Evolutionary conservation across 2,888 invertebrate genomes (phyloP).

Genomic region (Oxystoma pomonae): DNA sequence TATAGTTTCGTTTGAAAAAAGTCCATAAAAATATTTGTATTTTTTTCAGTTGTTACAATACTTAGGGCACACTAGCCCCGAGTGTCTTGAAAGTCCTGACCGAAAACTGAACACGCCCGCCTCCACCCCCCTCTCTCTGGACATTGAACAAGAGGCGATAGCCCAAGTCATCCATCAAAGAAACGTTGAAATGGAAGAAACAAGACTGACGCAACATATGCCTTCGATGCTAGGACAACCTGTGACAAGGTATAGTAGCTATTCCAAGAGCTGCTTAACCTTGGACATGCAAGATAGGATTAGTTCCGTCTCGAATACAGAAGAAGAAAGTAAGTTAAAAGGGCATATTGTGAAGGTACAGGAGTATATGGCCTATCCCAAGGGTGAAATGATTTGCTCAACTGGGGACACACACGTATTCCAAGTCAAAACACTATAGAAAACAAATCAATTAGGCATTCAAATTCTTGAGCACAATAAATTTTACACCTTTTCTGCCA

Average conservation of each 20-base stretch:
- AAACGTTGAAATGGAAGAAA: constrained; percentile 75
- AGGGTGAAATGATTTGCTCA: too few species aligned
- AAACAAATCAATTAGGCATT: too few species aligned
- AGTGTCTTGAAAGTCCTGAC: constrained; percentile 67
- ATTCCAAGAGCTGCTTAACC: neutral
- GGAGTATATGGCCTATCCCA: too few species aligned
- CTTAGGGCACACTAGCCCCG: constrained; percentile 88
- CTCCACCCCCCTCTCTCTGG: constrained; percentile 66
- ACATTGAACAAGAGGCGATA: constrained; percentile 81
- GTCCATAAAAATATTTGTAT: neutral
- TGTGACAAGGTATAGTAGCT: constrained; percentile 16
- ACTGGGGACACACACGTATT: too few species aligned
- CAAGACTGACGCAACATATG: constrained; percentile 35
- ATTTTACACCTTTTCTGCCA: too few species aligned
- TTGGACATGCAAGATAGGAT: neutral
- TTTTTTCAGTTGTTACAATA: constrained; percentile 72
- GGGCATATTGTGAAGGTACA: neutral
- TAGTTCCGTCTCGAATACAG: neutral
- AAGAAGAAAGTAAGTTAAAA: constrained; percentile 3
- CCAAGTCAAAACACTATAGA: too few species aligned
- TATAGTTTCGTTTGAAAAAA: too few species aligned
- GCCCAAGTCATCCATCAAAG: constrained; percentile 80
- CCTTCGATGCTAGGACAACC: constrained; percentile 42
- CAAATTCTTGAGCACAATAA: too few species aligned
- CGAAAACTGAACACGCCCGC: constrained; percentile 76